Evolutionary conservation across 1,140 invertebrate species (phyloP), one percentile per base, ranked within the genome.

Genomic region (Atta colombica): DNA sequence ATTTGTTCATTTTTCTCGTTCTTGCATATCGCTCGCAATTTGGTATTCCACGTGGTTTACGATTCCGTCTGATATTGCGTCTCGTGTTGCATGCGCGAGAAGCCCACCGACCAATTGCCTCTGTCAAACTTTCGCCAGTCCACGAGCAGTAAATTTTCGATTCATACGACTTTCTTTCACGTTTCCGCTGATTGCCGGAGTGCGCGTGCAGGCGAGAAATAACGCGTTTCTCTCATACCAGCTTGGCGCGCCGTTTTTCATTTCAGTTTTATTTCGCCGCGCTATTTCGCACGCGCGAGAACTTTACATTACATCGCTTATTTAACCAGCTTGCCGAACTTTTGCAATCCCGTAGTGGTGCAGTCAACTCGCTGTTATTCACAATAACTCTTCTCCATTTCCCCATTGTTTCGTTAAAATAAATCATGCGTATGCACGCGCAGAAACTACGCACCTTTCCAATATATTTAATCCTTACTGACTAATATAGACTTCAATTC

Each of bases 241-340:
- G 16, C 53, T 25, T 45, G 16, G 25, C 25, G 39, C 49, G 55
- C 18, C 68, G 31, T 84, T 84, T 84, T 74, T 84, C 69, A 84
- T 84, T 61, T 84, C 77, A 68, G 45, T 80, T 80, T 80, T 80
- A 80, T 80, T 80, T 55, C 49, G 49, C 49, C 63, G 63, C 31
- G 61, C 60, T 66, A 45, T 39, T 49, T 12, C 31, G 31, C 31
- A 25, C 77, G 63, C 51, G 51, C 39, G 55, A 51, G n/a, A 74
- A 63, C 58, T 81, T 81, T 71, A 81, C 78, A 60, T 81, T 81
- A 71, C 69, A 84, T 84, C 80, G 80, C 80, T 84, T 84, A 84
- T 84, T 84, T 84, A 84, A 58, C 58, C 45, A 25, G 80, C 45
- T 61, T 61, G 80, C 39, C 69, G 39, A 84, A 84, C 80, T 84